A percentile compares a stretch with the other conserved stretches of the same genome.
Evolutionary conservation across 2,797 vertebrate genomes (phyloP).

Genomic region (Loriculus beryllinus): DNA sequence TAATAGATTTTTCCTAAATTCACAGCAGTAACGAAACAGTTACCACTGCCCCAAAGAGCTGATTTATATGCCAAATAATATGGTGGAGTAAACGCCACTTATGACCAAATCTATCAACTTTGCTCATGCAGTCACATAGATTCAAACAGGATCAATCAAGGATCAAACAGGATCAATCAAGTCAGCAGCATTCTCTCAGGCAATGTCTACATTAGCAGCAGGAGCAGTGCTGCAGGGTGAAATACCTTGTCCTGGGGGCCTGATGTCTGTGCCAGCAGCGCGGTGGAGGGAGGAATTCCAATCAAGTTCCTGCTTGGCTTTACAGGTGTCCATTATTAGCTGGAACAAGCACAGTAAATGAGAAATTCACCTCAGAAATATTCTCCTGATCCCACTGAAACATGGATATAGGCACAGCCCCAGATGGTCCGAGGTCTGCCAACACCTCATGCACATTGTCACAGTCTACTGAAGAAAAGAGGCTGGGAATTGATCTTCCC

Average conservation of each 20-base stretch:
- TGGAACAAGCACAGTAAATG: not conserved
- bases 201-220: not conserved
- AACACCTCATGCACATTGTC: not conserved
- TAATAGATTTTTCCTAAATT: not conserved
- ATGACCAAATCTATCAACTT: not conserved
- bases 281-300: not conserved
- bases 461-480: not conserved
- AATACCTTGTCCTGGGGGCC: not conserved
- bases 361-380: not conserved
- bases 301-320: not conserved
- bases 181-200: not conserved
- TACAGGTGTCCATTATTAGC: not conserved
- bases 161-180: not conserved
- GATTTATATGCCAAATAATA: not conserved
- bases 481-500: not conserved
- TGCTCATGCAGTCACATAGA: not conserved
- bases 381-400: not conserved
- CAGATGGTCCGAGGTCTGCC: not conserved
- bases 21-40: not conserved
- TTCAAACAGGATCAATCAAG: not conserved
- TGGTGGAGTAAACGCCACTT: not conserved
- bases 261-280: accelerated
- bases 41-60: not conserved
- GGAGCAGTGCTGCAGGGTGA: not conserved
- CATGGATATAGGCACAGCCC: not conserved